Evolutionary conservation across 2,888 invertebrate genomes (phyloP), one percentile per base, ranked within the genome.

Genomic region (Diloba caeruleocephala): DNA sequence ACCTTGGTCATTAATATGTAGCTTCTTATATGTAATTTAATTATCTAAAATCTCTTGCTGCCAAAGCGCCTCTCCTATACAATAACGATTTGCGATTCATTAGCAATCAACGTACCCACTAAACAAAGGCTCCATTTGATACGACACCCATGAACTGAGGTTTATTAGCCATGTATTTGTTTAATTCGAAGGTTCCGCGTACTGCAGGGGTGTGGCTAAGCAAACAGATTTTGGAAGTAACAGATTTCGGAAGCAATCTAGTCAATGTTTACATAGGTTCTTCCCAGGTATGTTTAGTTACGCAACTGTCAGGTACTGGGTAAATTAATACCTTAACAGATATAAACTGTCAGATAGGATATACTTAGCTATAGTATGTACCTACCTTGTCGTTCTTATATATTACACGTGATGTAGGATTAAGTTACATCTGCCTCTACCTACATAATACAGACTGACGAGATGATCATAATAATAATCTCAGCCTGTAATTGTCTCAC

Each of bases 161-260:
- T 78, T 82, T 84, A 85, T 85, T 85, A 81, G 74, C 42, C 69
- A 74, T 81, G 84, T 87, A 84, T 87, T 87, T 85, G 79, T 77
- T 76, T 68, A 74, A 76, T 74, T 61, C 68, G 58, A 64, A 70
- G 71, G 72, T 69, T 72, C 66, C 60, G 46, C 49, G 51, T 41
- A 37, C 58, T 52, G 54, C 36, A 46, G 60, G 66, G 76, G 74
- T 76, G 75, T 78, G 70, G 66, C 72, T 78, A 65, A 74, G 64
- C 79, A 84, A 81, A 81, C 80, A 78, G 78, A 80, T 81, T 82
- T 72, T 61, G 74, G 73, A 80, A 81, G 78, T 81, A 79, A 81
- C 79, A 76, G 76, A 79, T 82, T 83, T 72, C 55, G 77, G 76
- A 81, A 81, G 79, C 82, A 82, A 85, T 83, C 79, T 78, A 70